Conservation (phyloP, 2,113 vertebrate genomes). For the Loxodonta africana region DNA sequence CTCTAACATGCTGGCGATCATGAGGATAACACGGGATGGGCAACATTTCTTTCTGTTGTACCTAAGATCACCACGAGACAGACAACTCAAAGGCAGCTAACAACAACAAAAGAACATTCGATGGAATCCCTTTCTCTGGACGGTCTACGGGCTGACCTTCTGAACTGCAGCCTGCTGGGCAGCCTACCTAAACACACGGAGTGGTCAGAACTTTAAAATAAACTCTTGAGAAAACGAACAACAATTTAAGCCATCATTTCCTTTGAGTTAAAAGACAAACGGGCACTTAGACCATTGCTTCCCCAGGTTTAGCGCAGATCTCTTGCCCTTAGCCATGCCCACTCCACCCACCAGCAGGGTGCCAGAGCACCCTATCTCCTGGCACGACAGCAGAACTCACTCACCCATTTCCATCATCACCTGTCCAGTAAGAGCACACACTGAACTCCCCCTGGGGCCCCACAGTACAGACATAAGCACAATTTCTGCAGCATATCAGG, state of each 20-base stretch:
- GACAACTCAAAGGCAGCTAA: no score
- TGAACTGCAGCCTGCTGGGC: neutral
- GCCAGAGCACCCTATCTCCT: neutral
- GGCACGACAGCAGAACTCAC: neutral
- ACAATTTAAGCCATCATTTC: neutral
- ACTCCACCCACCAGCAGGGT: neutral
- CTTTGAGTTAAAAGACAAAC: neutral
- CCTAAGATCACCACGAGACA: no score
- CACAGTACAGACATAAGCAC: accelerated
- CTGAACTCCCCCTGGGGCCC: neutral
- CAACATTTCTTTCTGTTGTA: no score
- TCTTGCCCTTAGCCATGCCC: neutral
- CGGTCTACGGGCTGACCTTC: neutral
- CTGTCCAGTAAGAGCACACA: no score
- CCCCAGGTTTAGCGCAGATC: neutral
- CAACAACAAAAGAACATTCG: neutral
- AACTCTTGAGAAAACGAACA: slow-evolving; percentile 27
- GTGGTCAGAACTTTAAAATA: neutral
- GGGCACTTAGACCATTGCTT: neutral
- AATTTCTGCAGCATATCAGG: neutral
- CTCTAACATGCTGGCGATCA: no score
- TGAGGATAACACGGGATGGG: no score
- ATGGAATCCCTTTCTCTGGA: neutral
- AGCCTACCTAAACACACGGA: neutral
- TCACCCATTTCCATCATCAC: neutral